Conservation (phyloP, 2,888 invertebrate genomes). For the Nudaria mundana region DNA sequence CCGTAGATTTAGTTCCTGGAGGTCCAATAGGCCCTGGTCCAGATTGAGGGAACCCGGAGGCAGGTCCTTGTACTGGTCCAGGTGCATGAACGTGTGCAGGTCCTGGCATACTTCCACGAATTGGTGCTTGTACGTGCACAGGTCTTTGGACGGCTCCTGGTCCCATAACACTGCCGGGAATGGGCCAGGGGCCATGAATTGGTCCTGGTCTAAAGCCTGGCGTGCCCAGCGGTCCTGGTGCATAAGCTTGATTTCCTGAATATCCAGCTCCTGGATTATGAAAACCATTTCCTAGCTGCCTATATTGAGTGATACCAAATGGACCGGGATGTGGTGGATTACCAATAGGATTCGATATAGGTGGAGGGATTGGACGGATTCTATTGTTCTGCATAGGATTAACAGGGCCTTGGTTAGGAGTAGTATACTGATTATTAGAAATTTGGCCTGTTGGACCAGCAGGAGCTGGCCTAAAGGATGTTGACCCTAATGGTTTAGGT, state of each 20-base stretch:
- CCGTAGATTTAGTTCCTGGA: slow-evolving; percentile 25
- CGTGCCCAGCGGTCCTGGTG: not conserved
- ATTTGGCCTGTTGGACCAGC: not conserved
- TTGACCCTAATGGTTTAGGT: not conserved
- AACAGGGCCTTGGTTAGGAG: not conserved
- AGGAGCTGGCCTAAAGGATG: not conserved
- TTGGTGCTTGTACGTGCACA: not conserved
- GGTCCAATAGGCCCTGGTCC: not conserved
- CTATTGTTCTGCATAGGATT: not conserved
- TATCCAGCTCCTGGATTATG: not conserved
- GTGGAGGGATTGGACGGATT: not conserved
- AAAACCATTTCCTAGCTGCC: not conserved
- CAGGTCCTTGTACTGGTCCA: not conserved
- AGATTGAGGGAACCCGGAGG: no score
- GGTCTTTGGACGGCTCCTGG: not conserved
- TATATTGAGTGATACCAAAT: slow-evolving; percentile 1
- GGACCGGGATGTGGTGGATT: not conserved
- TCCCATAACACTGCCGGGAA: slow-evolving; percentile 2
- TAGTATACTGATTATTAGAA: not conserved
- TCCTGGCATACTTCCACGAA: not conserved
- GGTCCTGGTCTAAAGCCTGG: not conserved
- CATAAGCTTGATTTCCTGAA: not conserved
- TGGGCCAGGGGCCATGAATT: not conserved
- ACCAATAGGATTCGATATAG: slow-evolving; percentile 1
- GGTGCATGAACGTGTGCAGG: not conserved